These are phyloP conservation scores for Clarias pachynema DNA, from an alignment of 2,797 vertebrate species.

Conservation along the genomic window DNA sequence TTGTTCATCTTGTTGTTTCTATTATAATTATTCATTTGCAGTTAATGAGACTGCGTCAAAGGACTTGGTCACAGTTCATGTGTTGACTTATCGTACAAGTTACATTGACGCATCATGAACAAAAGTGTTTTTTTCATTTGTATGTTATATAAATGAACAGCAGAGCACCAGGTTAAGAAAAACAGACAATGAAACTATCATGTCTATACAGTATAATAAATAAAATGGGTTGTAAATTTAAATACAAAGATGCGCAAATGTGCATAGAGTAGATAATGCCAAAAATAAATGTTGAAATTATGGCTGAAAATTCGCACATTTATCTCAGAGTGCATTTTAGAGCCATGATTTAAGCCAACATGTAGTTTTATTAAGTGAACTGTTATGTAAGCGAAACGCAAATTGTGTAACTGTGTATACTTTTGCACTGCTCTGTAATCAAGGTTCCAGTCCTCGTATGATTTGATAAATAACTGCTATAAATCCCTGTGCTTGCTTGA, in stretches of 20 bases:
- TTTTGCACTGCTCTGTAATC: constrained; percentile 3
- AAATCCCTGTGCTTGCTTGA: not conserved
- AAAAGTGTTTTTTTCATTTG: not conserved
- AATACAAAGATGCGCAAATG: not conserved
- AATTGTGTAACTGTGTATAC: not conserved
- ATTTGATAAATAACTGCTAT: constrained; percentile 44
- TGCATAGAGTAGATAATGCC: not conserved
- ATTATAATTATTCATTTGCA: not conserved
- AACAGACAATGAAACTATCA: not conserved
- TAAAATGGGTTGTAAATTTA: not conserved
- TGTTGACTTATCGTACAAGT: too few relatives aligned
- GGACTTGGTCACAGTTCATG: too few relatives aligned
- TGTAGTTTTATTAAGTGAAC: too few relatives aligned
- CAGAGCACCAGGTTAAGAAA: not conserved
- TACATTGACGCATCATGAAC: not conserved
- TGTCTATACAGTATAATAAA: not conserved
- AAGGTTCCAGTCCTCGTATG: constrained; percentile 22
- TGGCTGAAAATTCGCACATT: not conserved
- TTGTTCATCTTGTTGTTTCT: not conserved
- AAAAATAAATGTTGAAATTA: not conserved
- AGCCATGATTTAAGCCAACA: not conserved
- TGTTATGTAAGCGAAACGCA: not conserved
- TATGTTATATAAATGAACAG: not conserved
- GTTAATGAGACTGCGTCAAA: too few relatives aligned
- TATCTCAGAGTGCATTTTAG: not conserved